Evolutionary conservation across 2,113 vertebrate genomes (phyloP).

Genomic region (Grus americana): DNA sequence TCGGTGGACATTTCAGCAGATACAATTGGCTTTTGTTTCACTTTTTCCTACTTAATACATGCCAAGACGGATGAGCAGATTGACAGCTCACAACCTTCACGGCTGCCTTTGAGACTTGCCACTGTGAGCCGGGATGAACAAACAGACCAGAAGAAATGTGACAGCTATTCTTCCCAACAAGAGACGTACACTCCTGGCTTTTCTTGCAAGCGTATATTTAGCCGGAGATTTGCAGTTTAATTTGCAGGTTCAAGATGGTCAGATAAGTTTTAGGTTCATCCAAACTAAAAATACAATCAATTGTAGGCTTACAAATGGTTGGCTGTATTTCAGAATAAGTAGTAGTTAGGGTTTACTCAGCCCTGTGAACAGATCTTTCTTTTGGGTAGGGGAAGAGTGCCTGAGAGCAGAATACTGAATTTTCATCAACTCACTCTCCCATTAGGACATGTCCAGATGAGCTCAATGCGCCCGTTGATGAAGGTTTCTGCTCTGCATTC

Average conservation of each 20-base stretch:
- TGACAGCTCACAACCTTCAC: neutral
- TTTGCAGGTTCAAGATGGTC: neutral
- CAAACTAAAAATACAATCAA: neutral
- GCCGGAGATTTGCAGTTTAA: neutral
- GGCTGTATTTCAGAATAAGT: neutral
- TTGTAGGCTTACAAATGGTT: neutral
- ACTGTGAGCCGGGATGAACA: neutral
- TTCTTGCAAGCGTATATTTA: neutral
- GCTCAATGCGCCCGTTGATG: conserved; percentile 74
- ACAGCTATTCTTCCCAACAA: neutral
- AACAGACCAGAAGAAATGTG: neutral
- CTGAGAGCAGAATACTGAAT: neutral
- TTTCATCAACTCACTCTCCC: conserved; percentile 57
- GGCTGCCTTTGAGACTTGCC: neutral
- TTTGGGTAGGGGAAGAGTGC: neutral
- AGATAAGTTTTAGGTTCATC: neutral
- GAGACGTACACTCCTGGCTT: neutral
- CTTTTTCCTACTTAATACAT: neutral
- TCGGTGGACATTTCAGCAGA: neutral
- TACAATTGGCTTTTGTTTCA: neutral
- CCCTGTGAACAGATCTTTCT: neutral
- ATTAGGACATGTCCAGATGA: conserved; percentile 73
- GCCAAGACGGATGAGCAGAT: neutral
- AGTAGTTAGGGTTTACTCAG: neutral
- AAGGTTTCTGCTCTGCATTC: conserved; percentile 79